Conservation (phyloP, 2,888 invertebrate species). For the Drosophila multiciliata region DNA sequence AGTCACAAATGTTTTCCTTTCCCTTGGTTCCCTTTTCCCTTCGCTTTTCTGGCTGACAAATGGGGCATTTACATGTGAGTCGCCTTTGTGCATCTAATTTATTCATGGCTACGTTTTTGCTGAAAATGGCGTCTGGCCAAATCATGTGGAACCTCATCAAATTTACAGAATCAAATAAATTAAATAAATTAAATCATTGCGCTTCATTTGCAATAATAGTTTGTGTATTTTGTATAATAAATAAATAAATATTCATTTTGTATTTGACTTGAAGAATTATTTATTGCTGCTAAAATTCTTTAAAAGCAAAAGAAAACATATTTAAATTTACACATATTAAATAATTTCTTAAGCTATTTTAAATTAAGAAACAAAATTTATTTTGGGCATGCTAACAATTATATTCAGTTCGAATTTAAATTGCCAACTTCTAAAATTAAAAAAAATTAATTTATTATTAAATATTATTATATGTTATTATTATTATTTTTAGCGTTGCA, state of each 20-base stretch:
- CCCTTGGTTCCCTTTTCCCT: conserved; percentile 17
- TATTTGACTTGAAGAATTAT: neutral
- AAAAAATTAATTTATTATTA: no score
- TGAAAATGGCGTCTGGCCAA: conserved; percentile 16
- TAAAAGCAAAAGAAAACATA: neutral
- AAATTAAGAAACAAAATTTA: neutral
- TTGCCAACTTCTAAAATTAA: neutral
- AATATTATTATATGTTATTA: no score
- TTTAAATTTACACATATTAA: neutral
- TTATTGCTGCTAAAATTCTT: neutral
- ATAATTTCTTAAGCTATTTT: neutral
- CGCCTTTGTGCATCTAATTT: conserved; percentile 46
- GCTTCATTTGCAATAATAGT: neutral
- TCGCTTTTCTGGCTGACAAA: conserved; percentile 65
- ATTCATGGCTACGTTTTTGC: conserved; percentile 56
- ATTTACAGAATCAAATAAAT: neutral
- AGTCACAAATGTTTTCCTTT: conserved; percentile 33
- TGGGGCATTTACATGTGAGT: conserved; percentile 69
- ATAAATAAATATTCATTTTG: neutral
- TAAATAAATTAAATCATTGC: neutral
- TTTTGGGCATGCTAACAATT: no score
- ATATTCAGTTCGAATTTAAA: no score
- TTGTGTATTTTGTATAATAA: neutral
- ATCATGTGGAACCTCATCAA: conserved; percentile 6
- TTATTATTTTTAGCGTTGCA: no score